Base-by-base conservation (phyloP, 2,113 vertebrate species). In the Eudyptes chrysolophus region DNA sequence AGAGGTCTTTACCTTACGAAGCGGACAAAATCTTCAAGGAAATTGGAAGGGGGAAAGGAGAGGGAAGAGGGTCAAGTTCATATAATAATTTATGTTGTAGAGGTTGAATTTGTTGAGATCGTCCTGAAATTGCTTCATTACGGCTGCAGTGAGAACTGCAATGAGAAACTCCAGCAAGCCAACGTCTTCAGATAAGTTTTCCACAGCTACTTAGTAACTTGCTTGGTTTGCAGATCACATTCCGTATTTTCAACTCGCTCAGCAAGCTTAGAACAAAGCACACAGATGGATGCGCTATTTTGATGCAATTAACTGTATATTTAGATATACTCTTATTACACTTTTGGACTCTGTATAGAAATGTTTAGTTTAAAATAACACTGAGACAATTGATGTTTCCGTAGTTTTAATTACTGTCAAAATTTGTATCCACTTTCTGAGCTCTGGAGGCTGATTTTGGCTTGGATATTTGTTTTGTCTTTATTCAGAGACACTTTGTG, bases 291-390 rank as follows among this genome's bases (percentile, higher is more conserved):
- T 95, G 87, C 2, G 76, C 93, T 96, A 91, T 96, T 96, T 96
- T 93, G 80, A 88, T 93, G 87, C 83, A 91, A 96, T 94, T 96
- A 95, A 94, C 87, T 69, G 86, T 92, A 94, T 94, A 95, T 97
- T 98, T 97, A 97, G 88, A 96, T 95, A 90, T 84, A 94, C 62
- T 93, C 88, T 78, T 87, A 87, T 85, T 93, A 83, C 62, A 85
- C 74, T 85, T 95, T 95, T 87, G 52, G 76, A 96, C 69, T 82
- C 70, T 16, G 17, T 93, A 89, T 94, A 97, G 83, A 97, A 97
- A 96, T 75, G 80, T 89, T 95, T 98, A 64, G 88, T 94, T 98
- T 97, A 97, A 98, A 98, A 96, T 96, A 98, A 92, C 69, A 71
- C 20, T 24, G 65, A 82, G 84, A 90, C 86, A 97, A 97, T 86